Percentiles rank a stretch among this genome's conserved stretches.
phyloP scores from a whole-genome alignment of 2,888 invertebrate genomes.

The Drosophila lacicola region DNA sequence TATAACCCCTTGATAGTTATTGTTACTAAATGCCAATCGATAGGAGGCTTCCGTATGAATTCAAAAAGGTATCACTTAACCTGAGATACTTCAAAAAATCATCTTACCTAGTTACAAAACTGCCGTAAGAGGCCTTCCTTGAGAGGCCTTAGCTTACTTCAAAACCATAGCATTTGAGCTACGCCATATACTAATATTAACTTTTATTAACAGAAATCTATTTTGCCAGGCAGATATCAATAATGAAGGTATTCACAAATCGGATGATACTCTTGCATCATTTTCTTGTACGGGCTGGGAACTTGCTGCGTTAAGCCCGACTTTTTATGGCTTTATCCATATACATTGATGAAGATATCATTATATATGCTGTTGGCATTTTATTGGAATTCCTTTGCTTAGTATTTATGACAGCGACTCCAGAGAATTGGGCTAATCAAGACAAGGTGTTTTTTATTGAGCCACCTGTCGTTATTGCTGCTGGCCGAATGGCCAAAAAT shows the following conservation, averaged over 20 bases:
- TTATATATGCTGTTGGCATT: conserved; percentile 1
- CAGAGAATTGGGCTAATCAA: conserved; percentile 36
- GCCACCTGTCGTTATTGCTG: conserved; percentile 44
- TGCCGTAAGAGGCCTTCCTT: too few species aligned
- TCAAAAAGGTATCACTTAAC: too few species aligned
- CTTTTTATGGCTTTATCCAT: not conserved
- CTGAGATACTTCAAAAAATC: too few species aligned
- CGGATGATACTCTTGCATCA: not conserved
- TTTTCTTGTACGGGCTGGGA: not conserved
- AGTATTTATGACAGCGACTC: conserved; percentile 28
- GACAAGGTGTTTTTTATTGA: conserved; percentile 61
- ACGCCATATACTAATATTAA: too few species aligned
- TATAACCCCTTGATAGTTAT: too few species aligned
- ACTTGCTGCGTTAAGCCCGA: not conserved
- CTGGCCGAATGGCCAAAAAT: conserved; percentile 6
- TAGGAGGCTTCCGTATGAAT: too few species aligned
- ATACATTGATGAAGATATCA: conserved; percentile 1
- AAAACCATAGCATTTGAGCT: too few species aligned
- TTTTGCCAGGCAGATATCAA: too few species aligned
- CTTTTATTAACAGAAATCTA: too few species aligned
- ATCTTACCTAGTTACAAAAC: too few species aligned
- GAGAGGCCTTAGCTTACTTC: too few species aligned
- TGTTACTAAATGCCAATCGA: too few species aligned
- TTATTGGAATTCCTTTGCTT: conserved; percentile 13
- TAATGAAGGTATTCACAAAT: not conserved